These are phyloP conservation scores for Eubucco bourcierii DNA, from an alignment of 2,113 vertebrate genomes.

Conservation along the genomic window DNA sequence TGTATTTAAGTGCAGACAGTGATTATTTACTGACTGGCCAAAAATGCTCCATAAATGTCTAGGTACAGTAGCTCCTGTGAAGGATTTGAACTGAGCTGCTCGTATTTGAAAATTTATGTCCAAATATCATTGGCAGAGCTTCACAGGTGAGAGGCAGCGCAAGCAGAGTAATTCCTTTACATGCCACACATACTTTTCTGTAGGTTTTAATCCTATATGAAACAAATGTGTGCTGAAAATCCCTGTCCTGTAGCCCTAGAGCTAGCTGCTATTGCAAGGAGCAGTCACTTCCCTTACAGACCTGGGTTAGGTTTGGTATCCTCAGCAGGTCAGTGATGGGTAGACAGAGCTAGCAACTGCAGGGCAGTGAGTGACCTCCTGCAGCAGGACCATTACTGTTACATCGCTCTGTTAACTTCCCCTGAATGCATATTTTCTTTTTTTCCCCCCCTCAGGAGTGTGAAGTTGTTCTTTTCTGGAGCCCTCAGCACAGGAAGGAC, in stretches of 20 bases:
- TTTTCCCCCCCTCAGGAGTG: background rate
- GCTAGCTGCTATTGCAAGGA: background rate
- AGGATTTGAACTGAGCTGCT: background rate
- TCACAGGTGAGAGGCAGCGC: background rate
- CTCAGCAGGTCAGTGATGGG: background rate
- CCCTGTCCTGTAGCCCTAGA: background rate
- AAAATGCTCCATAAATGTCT: background rate
- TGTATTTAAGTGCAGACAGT: constrained; percentile 2
- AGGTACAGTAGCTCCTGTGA: background rate
- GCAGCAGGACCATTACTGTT: background rate
- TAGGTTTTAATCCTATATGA: background rate
- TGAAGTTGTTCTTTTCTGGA: background rate
- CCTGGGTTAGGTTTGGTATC: background rate
- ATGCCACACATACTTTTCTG: background rate
- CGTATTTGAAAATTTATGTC: background rate
- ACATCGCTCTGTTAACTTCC: background rate
- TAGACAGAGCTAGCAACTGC: background rate
- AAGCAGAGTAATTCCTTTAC: background rate
- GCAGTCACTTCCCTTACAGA: accelerated
- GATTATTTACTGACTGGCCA: constrained; percentile 15
- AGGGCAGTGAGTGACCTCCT: background rate
- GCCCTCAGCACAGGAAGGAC: no score
- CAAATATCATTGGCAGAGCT: background rate
- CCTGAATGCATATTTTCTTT: background rate
- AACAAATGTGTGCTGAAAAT: background rate